Percentiles rank a stretch among this genome's conserved stretches.
phyloP scores from a whole-genome alignment of 2,113 vertebrate genomes.

The Sialia sialis region DNA sequence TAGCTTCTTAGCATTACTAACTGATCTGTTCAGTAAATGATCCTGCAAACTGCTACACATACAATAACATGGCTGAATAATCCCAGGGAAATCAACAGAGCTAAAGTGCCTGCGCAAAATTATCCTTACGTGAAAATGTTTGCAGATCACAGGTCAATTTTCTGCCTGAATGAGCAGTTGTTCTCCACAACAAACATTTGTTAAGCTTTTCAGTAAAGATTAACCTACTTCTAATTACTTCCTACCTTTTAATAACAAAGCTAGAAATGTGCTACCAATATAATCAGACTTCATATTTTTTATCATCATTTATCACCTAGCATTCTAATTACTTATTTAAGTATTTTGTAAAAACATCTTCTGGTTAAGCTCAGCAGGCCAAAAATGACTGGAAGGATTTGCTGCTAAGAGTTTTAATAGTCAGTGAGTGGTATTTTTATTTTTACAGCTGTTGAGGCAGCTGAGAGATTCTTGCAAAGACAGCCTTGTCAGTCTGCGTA shows the following conservation, averaged over 20 bases:
- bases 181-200: neutral
- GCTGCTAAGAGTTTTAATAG: neutral
- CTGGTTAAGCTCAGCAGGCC: neutral
- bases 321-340: neutral
- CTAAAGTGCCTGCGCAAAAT: neutral
- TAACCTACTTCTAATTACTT: neutral
- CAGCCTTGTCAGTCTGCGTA: neutral
- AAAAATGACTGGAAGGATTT: neutral
- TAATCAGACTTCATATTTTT: neutral
- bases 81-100: neutral
- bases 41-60: neutral
- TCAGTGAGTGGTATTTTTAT: conserved; percentile 4
- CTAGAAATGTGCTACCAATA: neutral
- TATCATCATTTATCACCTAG: neutral
- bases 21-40: neutral
- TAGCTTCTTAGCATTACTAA: neutral
- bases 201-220: neutral
- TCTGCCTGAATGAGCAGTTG: neutral
- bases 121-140: neutral
- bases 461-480: neutral
- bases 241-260: neutral
- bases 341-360: neutral
- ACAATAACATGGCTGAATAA: neutral
- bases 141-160: neutral
- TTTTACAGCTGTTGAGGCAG: conserved; percentile 47